Evolutionary conservation across 2,797 vertebrate genomes (phyloP).

Genomic region (Natrix natrix): DNA sequence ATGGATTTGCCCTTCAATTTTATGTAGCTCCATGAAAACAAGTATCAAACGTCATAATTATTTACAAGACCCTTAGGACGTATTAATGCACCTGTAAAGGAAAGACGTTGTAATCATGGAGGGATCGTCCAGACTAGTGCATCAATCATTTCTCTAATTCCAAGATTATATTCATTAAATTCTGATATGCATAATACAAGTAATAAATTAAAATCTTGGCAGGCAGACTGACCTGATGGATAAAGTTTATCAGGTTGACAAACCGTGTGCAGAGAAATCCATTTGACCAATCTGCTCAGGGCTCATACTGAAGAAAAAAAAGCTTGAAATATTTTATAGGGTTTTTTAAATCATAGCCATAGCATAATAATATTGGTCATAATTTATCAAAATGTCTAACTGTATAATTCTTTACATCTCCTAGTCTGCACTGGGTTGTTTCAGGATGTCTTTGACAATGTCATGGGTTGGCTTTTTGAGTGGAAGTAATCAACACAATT

Average conservation of each 20-base stretch:
- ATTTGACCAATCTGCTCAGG: neutral
- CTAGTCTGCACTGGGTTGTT: neutral
- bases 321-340: slow-evolving; percentile 10
- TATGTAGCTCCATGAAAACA: neutral
- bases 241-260: slow-evolving; percentile 4
- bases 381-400: neutral
- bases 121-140: neutral
- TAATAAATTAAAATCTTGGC: neutral
- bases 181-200: neutral
- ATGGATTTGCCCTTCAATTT: neutral
- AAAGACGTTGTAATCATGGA: neutral
- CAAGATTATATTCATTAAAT: neutral
- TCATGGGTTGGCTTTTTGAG: neutral
- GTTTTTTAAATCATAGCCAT: neutral
- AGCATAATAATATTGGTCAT: neutral
- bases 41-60: neutral
- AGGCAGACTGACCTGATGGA: slow-evolving; percentile 16
- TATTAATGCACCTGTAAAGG: neutral
- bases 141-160: neutral
- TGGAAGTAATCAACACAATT: slow-evolving; percentile 4
- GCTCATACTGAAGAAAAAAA: neutral
- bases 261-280: neutral
- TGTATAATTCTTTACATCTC: neutral
- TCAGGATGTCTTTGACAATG: neutral
- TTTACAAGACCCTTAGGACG: neutral